Evolutionary conservation across 2,888 invertebrate species (phyloP).

Genomic region (Phanerotoma sp.): DNA sequence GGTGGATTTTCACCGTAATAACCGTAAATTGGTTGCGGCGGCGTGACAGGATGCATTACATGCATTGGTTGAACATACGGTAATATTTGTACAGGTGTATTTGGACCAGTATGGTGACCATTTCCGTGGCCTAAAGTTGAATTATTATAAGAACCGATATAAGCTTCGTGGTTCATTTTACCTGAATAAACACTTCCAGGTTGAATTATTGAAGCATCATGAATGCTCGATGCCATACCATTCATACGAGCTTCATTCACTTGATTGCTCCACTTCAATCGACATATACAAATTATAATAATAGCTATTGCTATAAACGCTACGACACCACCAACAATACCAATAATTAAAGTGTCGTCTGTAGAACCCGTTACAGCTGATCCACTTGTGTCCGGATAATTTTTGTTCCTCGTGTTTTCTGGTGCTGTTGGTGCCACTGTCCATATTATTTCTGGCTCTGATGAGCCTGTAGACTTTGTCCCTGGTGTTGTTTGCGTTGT

Average conservation of each 20-base stretch:
- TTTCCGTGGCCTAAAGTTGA: slow-evolving; percentile 48
- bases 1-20: slow-evolving; percentile 44
- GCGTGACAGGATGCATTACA: slow-evolving; percentile 43
- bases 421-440: slow-evolving; percentile 74
- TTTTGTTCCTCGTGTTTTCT: slow-evolving; percentile 62
- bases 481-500: slow-evolving; percentile 59
- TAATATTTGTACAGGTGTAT: slow-evolving; percentile 51
- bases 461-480: slow-evolving; percentile 61
- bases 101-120: slow-evolving; percentile 32
- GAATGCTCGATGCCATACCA: slow-evolving; percentile 49
- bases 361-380: slow-evolving; percentile 61
- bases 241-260: slow-evolving; percentile 50
- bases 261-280: slow-evolving; percentile 67
- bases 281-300: slow-evolving; percentile 84
- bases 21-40: slow-evolving; percentile 49
- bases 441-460: slow-evolving; percentile 89
- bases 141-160: slow-evolving; percentile 48
- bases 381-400: slow-evolving; percentile 60
- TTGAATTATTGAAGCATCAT: slow-evolving; percentile 52
- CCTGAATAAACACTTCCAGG: slow-evolving; percentile 51
- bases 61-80: slow-evolving; percentile 52
- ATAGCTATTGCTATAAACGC: slow-evolving; percentile 87
- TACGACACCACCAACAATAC: slow-evolving; percentile 91
- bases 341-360: slow-evolving; percentile 91
- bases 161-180: slow-evolving; percentile 50